phyloP scores from a whole-genome alignment of 2,888 invertebrate genomes.

The Psylliodes chrysocephalus region DNA sequence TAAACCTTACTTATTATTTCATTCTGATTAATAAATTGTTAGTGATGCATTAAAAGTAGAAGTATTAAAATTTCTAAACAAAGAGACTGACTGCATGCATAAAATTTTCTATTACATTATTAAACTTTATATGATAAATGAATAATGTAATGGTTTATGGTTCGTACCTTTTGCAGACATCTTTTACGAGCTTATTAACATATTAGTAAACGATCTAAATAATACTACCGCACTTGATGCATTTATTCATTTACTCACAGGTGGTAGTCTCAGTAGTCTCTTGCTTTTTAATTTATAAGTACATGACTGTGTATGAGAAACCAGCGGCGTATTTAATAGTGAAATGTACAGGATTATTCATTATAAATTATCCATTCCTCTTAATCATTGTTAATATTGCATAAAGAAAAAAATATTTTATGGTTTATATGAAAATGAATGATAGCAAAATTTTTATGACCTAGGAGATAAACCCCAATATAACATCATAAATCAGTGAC shows the following conservation, averaged over 20 bases:
- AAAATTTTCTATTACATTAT: too few species aligned
- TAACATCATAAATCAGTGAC: too few species aligned
- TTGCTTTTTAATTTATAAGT: not conserved
- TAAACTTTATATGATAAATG: not conserved
- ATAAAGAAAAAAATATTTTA: too few species aligned
- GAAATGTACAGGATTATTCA: too few species aligned
- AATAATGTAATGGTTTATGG: not conserved
- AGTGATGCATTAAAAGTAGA: not conserved
- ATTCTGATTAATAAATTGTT: too few species aligned
- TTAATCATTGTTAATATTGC: too few species aligned
- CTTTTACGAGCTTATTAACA: conserved; percentile 21
- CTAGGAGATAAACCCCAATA: too few species aligned
- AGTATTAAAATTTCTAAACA: conserved; percentile 1
- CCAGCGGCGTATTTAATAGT: conserved; percentile 1
- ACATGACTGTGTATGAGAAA: conserved; percentile 3
- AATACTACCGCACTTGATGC: conserved; percentile 8
- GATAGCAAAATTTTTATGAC: too few species aligned
- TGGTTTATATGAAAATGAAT: too few species aligned
- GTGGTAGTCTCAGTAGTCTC: too few species aligned
- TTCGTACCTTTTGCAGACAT: conserved; percentile 16
- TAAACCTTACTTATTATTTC: too few species aligned
- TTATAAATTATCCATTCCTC: too few species aligned
- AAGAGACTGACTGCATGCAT: not conserved
- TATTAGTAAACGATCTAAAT: conserved; percentile 23
- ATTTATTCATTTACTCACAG: conserved; percentile 15